A percentile compares a stretch with the other conserved stretches of the same genome.
Evolutionary conservation across 2,888 invertebrate species (phyloP).

Genomic region (Margaritifera margaritifera): DNA sequence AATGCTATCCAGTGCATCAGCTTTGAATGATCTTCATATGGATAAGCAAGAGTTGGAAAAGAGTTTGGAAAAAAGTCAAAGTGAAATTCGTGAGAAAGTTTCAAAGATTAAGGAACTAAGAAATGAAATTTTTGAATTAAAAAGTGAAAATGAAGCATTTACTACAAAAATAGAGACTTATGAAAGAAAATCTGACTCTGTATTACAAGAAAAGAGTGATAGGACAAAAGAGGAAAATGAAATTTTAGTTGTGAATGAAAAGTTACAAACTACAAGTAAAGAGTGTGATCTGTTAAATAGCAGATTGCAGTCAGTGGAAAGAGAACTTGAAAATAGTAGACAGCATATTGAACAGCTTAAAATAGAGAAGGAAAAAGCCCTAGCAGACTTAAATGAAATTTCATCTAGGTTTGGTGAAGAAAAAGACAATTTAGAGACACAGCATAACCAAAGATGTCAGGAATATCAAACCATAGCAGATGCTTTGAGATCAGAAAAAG

Average conservation of each 20-base stretch:
- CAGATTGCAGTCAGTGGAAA: conserved; percentile 26
- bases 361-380: conserved; percentile 7
- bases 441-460: conserved; percentile 8
- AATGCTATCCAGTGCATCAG: conserved; percentile 52
- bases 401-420: not conserved
- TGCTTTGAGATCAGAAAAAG: conserved; percentile 4
- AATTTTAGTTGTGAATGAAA: conserved; percentile 16
- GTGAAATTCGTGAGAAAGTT: conserved; percentile 40
- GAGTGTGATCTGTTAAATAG: conserved; percentile 4
- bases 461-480: not conserved
- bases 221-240: conserved; percentile 2
- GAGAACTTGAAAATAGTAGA: conserved; percentile 37
- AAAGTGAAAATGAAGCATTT: conserved; percentile 32
- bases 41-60: conserved; percentile 62
- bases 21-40: conserved; percentile 67
- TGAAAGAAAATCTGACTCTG: conserved; percentile 1
- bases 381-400: conserved; percentile 11
- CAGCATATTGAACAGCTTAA: conserved; percentile 26
- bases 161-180: conserved; percentile 7
- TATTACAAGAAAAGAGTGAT: not conserved
- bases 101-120: conserved; percentile 46
- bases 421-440: conserved; percentile 10
- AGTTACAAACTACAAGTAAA: conserved; percentile 6
- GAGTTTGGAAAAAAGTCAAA: conserved; percentile 35
- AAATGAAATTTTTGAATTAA: conserved; percentile 29